Base-by-base conservation (phyloP, 1,140 invertebrate genomes). In the Ceratosolen solmsi region DNA sequence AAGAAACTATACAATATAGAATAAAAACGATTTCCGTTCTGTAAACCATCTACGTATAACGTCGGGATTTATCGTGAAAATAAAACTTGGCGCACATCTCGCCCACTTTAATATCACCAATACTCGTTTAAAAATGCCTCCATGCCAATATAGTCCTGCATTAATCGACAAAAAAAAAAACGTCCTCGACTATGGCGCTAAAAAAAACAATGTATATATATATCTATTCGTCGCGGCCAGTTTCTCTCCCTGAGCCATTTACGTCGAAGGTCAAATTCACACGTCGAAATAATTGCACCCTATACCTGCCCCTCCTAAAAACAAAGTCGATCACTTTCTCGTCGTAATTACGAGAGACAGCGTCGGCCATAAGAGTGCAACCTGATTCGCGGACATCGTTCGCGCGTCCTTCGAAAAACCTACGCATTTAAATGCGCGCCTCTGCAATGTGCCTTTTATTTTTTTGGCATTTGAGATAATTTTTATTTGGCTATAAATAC, bases 341-440 rank as follows among this genome's bases (percentile, higher is more conserved):
- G 41, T 7, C 5, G 78, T 51, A 80, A 73, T 80, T 73, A 49
- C 70, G 3, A n/a, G 76, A 11, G 1, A 38, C 1, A 25, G 68
- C 36, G 9, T 54, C 51, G 51, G 11, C 30, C 11, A n/a, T 60
- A 9, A 30, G 22, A 56, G 36, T 25, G 38, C 3, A 22, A 33
- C 51, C 70, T 1, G 46, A 25, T 20, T 9, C 13, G 38, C 38
- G 38, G 22, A 7, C 27, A 36, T 15, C 13, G 51, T 17, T n/a
- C 17, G 51, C 33, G 20, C 51, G 78, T 71, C 78, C 68, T 79
- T 79, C 78, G 54, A 72, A 46, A 79, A 72, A 60, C 68, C 78
- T 71, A 72, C 68, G 78, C 78, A 25, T 72, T 38, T 54, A 46
- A 71, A 58, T 71, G 46, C n/a, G 41, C 30, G 51, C 49, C 1